These are phyloP conservation scores for Phoebastria nigripes DNA, from an alignment of 2,797 vertebrate species.

Conservation along the genomic window DNA sequence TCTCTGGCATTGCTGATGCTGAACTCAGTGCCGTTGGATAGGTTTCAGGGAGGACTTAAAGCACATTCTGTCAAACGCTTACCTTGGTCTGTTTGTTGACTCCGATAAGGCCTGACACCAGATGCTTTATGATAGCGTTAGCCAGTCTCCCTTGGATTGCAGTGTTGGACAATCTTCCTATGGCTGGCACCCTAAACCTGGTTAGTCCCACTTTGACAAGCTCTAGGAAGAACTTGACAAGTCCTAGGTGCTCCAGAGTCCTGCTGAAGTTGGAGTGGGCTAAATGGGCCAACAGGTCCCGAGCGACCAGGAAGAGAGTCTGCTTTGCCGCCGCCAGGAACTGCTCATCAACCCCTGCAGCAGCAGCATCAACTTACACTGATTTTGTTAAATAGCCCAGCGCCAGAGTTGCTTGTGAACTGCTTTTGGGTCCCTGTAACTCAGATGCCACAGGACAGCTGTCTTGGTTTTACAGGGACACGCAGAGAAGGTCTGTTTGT, in stretches of 20 bases:
- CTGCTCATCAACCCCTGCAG: not conserved
- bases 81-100: not conserved
- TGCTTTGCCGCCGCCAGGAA: not conserved
- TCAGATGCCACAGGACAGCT: not conserved
- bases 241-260: no score
- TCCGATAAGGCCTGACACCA: not conserved
- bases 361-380: accelerated
- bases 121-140: accelerated
- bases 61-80: not conserved
- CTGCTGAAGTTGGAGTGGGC: not conserved
- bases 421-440: not conserved
- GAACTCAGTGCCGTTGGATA: accelerated
- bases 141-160: not conserved
- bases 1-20: not conserved
- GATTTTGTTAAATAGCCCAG: not conserved
- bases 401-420: accelerated
- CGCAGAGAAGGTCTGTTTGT: accelerated
- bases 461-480: not conserved
- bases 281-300: not conserved
- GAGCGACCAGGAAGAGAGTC: not conserved
- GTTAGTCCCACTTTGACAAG: not conserved
- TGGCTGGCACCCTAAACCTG: not conserved
- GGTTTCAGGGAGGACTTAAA: not conserved
- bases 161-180: accelerated
- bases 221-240: not conserved